Conservation (phyloP, 2,797 vertebrate species). For the Parambassis ranga region DNA sequence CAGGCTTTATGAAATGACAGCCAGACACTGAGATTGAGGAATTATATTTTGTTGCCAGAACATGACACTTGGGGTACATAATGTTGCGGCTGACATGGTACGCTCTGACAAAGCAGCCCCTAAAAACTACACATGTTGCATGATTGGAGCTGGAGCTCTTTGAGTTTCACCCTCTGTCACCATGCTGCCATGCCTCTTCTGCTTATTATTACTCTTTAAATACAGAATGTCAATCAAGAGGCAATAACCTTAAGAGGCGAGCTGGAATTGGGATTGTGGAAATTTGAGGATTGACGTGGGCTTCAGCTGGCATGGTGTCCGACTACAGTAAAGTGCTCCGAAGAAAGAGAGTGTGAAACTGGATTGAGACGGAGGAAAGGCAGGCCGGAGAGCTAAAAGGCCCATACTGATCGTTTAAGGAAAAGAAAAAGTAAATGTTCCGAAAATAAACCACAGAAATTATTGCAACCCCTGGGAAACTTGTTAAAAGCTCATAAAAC, state of each 20-base stretch:
- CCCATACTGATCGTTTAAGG: slow-evolving; percentile 59
- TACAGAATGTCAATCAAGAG: slow-evolving; percentile 57
- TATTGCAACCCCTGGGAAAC: slow-evolving; percentile 84
- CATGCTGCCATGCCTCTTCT: slow-evolving; percentile 9
- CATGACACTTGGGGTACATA: slow-evolving; percentile 57
- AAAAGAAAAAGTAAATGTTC: slow-evolving; percentile 73
- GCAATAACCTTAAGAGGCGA: slow-evolving; percentile 44
- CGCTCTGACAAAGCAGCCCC: slow-evolving; percentile 40
- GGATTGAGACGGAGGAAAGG: slow-evolving; percentile 44
- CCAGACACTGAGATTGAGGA: slow-evolving; percentile 59
- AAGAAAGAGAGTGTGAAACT: slow-evolving; percentile 53
- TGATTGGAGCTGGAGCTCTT: background rate
- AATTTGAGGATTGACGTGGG: slow-evolving; percentile 62
- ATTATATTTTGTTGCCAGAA: slow-evolving; percentile 62
- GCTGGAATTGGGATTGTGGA: slow-evolving; percentile 55
- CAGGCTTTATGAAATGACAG: slow-evolving; percentile 69
- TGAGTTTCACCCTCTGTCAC: slow-evolving; percentile 23
- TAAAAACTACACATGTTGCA: slow-evolving; percentile 6
- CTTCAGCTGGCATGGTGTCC: slow-evolving; percentile 33
- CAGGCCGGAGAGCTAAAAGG: slow-evolving; percentile 38
- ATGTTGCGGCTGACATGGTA: slow-evolving; percentile 48
- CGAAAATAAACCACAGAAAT: slow-evolving; percentile 85
- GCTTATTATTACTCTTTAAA: slow-evolving; percentile 40
- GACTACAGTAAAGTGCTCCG: slow-evolving; percentile 47
- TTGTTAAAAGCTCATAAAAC: slow-evolving; percentile 87